Base-by-base conservation (phyloP, 2,888 invertebrate genomes). In the Caenorhabditis angaria region DNA sequence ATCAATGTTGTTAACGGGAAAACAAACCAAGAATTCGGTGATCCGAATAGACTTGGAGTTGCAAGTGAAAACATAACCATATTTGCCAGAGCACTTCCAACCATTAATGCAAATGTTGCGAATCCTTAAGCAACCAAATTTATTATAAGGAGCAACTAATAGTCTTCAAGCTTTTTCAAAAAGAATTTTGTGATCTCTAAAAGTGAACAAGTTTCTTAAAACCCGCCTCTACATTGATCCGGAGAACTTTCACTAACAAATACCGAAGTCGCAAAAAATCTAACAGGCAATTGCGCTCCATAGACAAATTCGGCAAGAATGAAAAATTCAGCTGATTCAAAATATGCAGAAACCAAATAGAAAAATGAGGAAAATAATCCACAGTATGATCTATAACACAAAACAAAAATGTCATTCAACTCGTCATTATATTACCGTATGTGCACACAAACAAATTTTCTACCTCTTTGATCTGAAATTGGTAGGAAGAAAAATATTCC, bases 241-340 rank as follows among this genome's bases (percentile, higher is more conserved):
- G 78, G 69, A n/a, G 74, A 60, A 58, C 76, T 73, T 54, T 78
- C 78, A 0, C 67, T 68, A 22, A 78, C 53, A 48, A 63, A 78
- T 2, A 78, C 22, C 4, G 61, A 12, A 1, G 69, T 69, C 2
- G 70, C 68, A 29, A 73, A 72, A 35, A 64, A 57, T 1, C 63
- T 51, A 8, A 75, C 18, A 0, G 73, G 73, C 1, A 64, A 5
- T 18, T 60, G 53, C 0, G 35, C 10, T 2, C 72, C 71, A 20
- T 54, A 58, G 18, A 65, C 14, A 6, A 69, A 22, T 29, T 76
- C 70, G 18, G 65, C 70, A 27, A 78, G 35, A 12, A 78, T 54
- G 48, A 70, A 78, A 1, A 76, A 27, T 51, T 78, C 78, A 0
- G 70, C 54, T 1, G 78, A 67, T 32, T 65, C 55, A 6, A 65